Percentiles rank a stretch among this genome's conserved stretches.
Evolutionary conservation across 2,888 invertebrate genomes (phyloP).

Genomic region (Eristalis intricaria): DNA sequence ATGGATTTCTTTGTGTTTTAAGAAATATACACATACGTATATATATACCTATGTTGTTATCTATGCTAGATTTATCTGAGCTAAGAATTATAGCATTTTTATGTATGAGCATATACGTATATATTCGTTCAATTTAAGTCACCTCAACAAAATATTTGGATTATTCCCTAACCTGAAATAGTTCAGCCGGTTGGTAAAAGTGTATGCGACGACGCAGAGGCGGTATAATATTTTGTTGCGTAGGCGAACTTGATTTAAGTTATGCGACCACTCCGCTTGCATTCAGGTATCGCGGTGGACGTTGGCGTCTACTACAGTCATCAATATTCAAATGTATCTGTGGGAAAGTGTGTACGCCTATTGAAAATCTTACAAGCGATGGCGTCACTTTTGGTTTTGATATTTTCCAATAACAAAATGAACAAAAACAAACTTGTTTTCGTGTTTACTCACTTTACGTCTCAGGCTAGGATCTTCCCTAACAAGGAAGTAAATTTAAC

Average conservation of each 20-base stretch:
- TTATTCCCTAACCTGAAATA: conserved; percentile 34
- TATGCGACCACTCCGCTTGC: conserved; percentile 72
- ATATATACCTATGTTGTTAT: too few species aligned
- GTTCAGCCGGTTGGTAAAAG: conserved; percentile 60
- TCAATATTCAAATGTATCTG: conserved; percentile 65
- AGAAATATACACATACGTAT: too few species aligned
- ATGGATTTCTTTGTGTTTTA: background rate
- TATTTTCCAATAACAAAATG: conserved; percentile 53
- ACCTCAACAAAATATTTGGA: conserved; percentile 5
- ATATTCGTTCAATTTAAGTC: conserved; percentile 21
- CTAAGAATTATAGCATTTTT: background rate
- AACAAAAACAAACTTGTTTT: conserved; percentile 67
- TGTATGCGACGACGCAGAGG: conserved; percentile 65
- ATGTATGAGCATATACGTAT: background rate
- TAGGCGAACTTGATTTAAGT: conserved; percentile 72
- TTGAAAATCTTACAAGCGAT: conserved; percentile 48
- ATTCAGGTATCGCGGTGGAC: conserved; percentile 55
- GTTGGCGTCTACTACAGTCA: conserved; percentile 70
- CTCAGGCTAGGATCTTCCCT: conserved; percentile 6
- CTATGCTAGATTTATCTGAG: background rate
- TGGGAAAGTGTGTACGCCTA: conserved; percentile 65
- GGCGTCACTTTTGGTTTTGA: conserved; percentile 47
- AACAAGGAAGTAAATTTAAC: conserved; percentile 26
- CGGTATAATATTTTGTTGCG: conserved; percentile 67
- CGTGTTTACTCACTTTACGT: conserved; percentile 4